These are phyloP conservation scores for Cerastis rubricosa DNA, from an alignment of 2,888 invertebrate genomes.

Conservation along the genomic window DNA sequence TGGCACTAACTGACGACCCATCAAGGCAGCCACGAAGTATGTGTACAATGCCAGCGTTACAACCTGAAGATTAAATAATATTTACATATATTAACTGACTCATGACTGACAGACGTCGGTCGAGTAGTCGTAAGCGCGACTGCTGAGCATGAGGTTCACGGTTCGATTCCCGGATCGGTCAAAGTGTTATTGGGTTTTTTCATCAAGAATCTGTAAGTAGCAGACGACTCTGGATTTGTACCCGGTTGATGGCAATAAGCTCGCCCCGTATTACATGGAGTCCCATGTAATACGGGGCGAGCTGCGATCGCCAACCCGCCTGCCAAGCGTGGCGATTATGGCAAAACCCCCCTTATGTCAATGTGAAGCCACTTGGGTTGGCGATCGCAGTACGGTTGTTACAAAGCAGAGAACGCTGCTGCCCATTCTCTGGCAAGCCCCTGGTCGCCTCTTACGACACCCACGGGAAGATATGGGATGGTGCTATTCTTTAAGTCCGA, in stretches of 20 bases:
- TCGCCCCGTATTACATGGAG: background rate
- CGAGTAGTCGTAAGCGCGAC: background rate
- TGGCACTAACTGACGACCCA: constrained; percentile 96
- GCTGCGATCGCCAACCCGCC: too few species aligned
- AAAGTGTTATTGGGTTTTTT: background rate
- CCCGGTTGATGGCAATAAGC: too few species aligned
- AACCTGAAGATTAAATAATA: constrained; percentile 91
- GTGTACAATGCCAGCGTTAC: constrained; percentile 97
- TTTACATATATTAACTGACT: background rate
- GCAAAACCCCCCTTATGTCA: too few species aligned
- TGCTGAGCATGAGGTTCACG: background rate
- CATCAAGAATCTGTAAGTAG: background rate
- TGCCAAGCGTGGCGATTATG: too few species aligned
- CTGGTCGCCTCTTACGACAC: too few species aligned
- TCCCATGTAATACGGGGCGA: too few species aligned
- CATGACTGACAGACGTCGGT: background rate
- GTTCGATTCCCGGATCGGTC: background rate
- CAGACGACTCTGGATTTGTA: background rate
- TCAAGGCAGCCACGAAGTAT: constrained; percentile 96
- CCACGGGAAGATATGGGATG: too few species aligned
- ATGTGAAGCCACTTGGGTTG: too few species aligned
- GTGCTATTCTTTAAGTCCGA: too few species aligned
- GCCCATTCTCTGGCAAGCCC: too few species aligned
- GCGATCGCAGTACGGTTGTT: too few species aligned
- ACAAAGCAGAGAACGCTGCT: too few species aligned